These are phyloP conservation scores for Limanda limanda DNA, from an alignment of 2,113 vertebrate species.

Conservation along the genomic window DNA sequence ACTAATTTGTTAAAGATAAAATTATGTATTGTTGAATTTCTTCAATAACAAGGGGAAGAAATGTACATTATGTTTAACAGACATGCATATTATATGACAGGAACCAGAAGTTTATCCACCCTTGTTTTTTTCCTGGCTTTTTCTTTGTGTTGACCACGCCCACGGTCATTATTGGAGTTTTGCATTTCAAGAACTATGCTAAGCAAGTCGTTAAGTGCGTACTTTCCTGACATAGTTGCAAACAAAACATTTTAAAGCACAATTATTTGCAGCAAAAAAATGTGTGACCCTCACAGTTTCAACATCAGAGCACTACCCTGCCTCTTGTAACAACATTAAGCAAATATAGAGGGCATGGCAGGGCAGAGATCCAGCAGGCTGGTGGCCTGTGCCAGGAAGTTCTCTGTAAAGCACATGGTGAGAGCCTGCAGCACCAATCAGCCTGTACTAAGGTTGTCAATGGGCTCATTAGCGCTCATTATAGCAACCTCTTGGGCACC, in stretches of 20 bases:
- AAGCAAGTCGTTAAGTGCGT: background rate
- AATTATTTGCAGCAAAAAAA: background rate
- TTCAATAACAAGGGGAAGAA: no score
- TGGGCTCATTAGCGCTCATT: conserved; percentile 85
- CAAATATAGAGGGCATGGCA: conserved; percentile 58
- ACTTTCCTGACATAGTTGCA: background rate
- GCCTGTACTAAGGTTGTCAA: conserved; percentile 80
- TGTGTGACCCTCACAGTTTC: conserved; percentile 16
- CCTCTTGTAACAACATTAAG: conserved; percentile 40
- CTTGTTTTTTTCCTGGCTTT: background rate
- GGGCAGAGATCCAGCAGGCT: conserved; percentile 68
- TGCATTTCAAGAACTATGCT: no score
- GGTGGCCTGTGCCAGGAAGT: conserved; percentile 74
- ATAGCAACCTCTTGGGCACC: conserved; percentile 81
- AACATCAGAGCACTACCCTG: conserved; percentile 30
- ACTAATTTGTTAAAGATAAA: no score
- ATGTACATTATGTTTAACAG: no score
- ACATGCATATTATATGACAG: no score
- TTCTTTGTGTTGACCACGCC: no score
- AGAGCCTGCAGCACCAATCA: conserved; percentile 82
- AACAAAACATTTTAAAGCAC: background rate
- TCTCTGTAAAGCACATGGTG: conserved; percentile 78
- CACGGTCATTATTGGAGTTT: background rate
- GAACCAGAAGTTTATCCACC: background rate
- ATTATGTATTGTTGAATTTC: no score